These are phyloP conservation scores for Mycalesis mineus DNA, from an alignment of 2,888 invertebrate species.

Conservation along the genomic window DNA sequence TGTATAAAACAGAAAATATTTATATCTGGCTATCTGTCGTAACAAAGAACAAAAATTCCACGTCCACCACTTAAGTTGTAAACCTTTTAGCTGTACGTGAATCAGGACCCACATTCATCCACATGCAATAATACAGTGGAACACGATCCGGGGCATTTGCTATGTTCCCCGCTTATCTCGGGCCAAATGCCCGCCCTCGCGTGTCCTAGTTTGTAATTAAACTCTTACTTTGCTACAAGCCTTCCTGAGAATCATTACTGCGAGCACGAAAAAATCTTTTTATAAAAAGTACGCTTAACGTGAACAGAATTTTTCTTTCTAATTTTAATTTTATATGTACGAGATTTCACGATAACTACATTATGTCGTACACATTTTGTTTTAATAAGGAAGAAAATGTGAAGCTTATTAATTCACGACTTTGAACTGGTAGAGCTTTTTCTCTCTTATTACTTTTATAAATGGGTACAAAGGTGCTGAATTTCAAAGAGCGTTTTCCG, in stretches of 20 bases:
- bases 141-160: slow-evolving; percentile 12
- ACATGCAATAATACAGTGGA: slow-evolving; percentile 2
- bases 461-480: slow-evolving; percentile 5
- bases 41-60: neutral
- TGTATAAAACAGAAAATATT: neutral
- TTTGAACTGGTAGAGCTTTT: neutral
- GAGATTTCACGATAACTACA: no score
- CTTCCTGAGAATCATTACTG: slow-evolving; percentile 15
- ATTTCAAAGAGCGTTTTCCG: slow-evolving; percentile 15
- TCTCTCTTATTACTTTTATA: neutral
- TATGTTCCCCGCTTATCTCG: slow-evolving; percentile 15
- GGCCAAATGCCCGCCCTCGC: slow-evolving; percentile 15
- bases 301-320: neutral
- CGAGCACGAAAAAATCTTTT: slow-evolving; percentile 6
- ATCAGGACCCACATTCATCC: slow-evolving; percentile 7
- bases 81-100: slow-evolving; percentile 2
- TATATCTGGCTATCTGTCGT: neutral
- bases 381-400: no score
- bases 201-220: slow-evolving; percentile 24
- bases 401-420: no score
- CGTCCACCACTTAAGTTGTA: slow-evolving; percentile 1
- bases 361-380: no score
- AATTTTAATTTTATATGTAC: neutral
- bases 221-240: slow-evolving; percentile 20
- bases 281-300: neutral